These are phyloP conservation scores for Adelphocoris suturalis DNA, from an alignment of 2,888 invertebrate genomes.

Conservation along the genomic window DNA sequence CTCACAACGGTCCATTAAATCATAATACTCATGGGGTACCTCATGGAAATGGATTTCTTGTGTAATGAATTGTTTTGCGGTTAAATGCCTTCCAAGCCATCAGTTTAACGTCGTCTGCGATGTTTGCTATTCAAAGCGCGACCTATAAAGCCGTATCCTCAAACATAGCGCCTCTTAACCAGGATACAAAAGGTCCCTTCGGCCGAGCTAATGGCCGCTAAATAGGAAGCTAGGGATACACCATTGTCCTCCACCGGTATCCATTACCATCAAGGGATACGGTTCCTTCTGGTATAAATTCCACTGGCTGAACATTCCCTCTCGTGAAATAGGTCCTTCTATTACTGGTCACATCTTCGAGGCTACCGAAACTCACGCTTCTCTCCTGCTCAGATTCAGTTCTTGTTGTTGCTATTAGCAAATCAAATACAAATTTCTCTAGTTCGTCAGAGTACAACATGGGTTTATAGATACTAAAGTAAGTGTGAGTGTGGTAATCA, in stretches of 20 bases:
- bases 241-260: constrained; percentile 38
- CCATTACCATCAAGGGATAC: constrained; percentile 33
- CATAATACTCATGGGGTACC: too few relatives aligned
- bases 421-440: too few relatives aligned
- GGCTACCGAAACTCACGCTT: not conserved
- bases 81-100: not conserved
- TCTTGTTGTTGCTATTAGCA: too few relatives aligned
- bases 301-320: not conserved
- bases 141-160: constrained; percentile 32
- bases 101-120: not conserved
- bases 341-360: not conserved
- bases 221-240: constrained; percentile 43
- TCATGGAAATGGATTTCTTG: not conserved
- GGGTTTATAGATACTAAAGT: too few relatives aligned
- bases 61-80: not conserved
- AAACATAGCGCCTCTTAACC: constrained; percentile 55
- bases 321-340: constrained; percentile 1
- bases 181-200: constrained; percentile 40
- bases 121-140: not conserved
- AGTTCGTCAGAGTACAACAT: too few relatives aligned
- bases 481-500: too few relatives aligned
- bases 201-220: constrained; percentile 50
- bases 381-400: too few relatives aligned
- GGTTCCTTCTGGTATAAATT: constrained; percentile 38
- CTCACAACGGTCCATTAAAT: too few relatives aligned